phyloP scores from a whole-genome alignment of 1,140 invertebrate genomes.

The Drosophila bipectinata region DNA sequence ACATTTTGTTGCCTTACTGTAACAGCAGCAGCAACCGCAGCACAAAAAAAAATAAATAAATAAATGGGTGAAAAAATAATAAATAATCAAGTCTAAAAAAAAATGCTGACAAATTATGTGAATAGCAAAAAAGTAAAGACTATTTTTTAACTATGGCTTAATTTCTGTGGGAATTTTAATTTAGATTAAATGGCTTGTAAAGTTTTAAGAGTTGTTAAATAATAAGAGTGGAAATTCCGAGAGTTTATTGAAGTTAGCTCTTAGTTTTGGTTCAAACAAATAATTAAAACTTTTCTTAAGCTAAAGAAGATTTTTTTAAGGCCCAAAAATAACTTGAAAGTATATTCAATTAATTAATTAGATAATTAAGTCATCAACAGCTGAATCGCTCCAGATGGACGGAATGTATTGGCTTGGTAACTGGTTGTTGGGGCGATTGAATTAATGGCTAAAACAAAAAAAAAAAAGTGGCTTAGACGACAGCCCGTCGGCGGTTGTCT shows the following conservation, averaged over 20 bases:
- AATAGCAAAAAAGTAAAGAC: not conserved
- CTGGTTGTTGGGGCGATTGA: constrained; percentile 17
- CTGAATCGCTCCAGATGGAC: constrained; percentile 12
- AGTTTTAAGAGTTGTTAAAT: not conserved
- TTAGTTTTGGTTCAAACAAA: no score
- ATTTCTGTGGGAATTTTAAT: constrained; percentile 1
- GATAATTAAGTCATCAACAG: constrained; percentile 37
- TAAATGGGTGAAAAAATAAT: constrained; percentile 11
- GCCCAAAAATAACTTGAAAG: constrained; percentile 8
- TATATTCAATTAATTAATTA: constrained; percentile 20
- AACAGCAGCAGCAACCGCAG: constrained; percentile 6
- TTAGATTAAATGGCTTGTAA: not conserved
- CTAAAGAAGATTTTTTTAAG: not conserved
- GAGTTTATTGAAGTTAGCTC: no score
- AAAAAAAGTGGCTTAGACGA: constrained; percentile 9
- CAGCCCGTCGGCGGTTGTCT: constrained; percentile 9
- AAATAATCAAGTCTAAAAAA: constrained; percentile 19
- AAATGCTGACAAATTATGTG: constrained; percentile 21
- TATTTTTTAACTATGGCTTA: not conserved
- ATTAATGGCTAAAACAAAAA: constrained; percentile 11
- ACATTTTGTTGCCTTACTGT: constrained; percentile 31
- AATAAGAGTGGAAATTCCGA: not conserved
- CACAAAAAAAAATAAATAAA: constrained; percentile 15
- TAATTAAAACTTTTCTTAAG: no score
- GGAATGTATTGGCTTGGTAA: constrained; percentile 6